Base-by-base conservation (phyloP, 1,140 invertebrate genomes). In the Papilio aristodemus region DNA sequence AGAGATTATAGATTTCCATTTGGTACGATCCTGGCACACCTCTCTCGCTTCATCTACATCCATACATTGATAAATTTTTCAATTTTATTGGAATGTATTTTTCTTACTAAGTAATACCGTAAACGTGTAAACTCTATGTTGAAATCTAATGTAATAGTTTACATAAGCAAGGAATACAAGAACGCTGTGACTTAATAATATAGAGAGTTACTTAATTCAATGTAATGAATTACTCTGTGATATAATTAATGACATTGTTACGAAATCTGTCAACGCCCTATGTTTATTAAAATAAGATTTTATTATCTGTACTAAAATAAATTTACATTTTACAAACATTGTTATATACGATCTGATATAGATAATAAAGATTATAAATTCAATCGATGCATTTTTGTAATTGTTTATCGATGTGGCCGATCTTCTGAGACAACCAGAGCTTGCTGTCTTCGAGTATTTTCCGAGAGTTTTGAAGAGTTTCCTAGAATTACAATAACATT, bases 361-460 rank as follows among this genome's bases (percentile, higher is more conserved):
- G 74, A 76, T 79, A 68, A 41, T 69, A 74, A 59, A 74, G 41
- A 75, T 77, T 80, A 86, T 78, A 62, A 46, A 90, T 86, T 86
- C 86, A 74, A 74, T 87, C 82, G 67, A 89, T 85, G 74, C 87
- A 90, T 68, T 73, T 59, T 70, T 81, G 71, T 64, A 90, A 75
- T 60, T 84, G 71, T 77, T 85, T 85, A 54, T 89, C 84, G 60
- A 87, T 80, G 7, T 85, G 69, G 0, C 85, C 81, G 10, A 81
- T 69, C 46, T 76, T 81, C 57, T 80, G 78, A 39, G 73, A 66
- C 9, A 88, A 64, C 86, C 85, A 90, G 6, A 84, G 68, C 50
- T 81, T 71, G 66, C 84, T 87, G 22, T 82, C 43, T 66, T 89
- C 85, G 14, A 90, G 71, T 37, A 90, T 67, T 32, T 57, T 57